Base-by-base conservation (phyloP, 2,113 vertebrate genomes). In the Oenanthe oenanthe region DNA sequence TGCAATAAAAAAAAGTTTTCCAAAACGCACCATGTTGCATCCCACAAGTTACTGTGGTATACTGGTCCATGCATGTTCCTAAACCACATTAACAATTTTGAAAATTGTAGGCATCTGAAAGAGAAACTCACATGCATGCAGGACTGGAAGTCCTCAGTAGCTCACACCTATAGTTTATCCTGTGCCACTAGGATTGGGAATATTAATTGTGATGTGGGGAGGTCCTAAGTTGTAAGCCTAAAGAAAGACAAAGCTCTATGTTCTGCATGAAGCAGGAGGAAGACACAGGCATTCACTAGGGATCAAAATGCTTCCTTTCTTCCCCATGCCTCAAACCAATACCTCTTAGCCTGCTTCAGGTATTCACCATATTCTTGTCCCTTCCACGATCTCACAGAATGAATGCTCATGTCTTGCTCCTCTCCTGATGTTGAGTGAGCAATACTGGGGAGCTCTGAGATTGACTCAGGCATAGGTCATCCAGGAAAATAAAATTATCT, bases 91-190 rank as follows among this genome's bases (percentile, higher is more conserved):
- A 47, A 56, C 4, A 42, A 10, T 50, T 84, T 60, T 85, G 54
- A 70, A 85, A 78, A 65, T 22, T 36, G 6, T 42, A 45, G 6
- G 3, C 92, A 13, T 19, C 36, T 81, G 54, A 87, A 91, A 82
- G 13, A 36, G 9, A 62, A 81, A 56, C 40, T 34, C 3, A 1
- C 1, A 1, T n/a, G 17, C 25, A 50, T 5, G 2, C 19, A 43
- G 34, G 21, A 50, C 14, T 77, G 42, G 5, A 32, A 66, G 53
- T 60, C 17, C 24, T 72, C 43, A n/a, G 62, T 68, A 67, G 17
- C 9, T 75, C 43, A 43, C 70, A 77, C 50, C 53, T 15, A 15
- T 40, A 43, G 28, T 8, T 87, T 63, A 28, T 24, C 17, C 22
- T 32, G 10, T 76, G 8, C 22, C 32, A 18, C 31, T 72, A 28